Conservation (phyloP, 30 jellyfish, hydroid and myxozoan species). For the Hydra vulgaris region DNA sequence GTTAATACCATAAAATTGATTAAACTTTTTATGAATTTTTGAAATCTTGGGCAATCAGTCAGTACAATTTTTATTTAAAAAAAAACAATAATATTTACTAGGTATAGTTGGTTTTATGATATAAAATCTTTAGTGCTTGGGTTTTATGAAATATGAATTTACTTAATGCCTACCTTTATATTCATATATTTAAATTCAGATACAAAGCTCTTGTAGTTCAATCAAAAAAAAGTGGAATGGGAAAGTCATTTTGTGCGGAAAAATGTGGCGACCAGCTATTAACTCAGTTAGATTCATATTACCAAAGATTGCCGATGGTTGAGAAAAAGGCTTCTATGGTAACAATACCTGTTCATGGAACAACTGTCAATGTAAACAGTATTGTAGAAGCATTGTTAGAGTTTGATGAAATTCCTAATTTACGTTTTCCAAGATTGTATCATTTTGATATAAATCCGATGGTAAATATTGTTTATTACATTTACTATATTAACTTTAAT, state of each 20-base stretch:
- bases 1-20: too few relatives aligned
- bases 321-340: slow-evolving; percentile 10
- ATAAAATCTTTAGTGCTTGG: too few relatives aligned
- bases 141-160: too few relatives aligned
- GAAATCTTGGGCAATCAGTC: too few relatives aligned
- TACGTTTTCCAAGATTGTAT: slow-evolving; percentile 57
- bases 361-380: slow-evolving; percentile 28
- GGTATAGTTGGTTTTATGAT: too few relatives aligned
- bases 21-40: too few relatives aligned
- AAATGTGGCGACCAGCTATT: slow-evolving; percentile 25
- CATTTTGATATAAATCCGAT: slow-evolving; percentile 62
- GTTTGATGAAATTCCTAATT: slow-evolving; percentile 32
- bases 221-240: slow-evolving; percentile 51
- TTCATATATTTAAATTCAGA: too few relatives aligned
- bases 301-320: not conserved
- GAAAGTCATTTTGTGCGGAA: slow-evolving; percentile 35
- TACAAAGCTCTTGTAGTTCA: slow-evolving; percentile 46
- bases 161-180: too few relatives aligned
- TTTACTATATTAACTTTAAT: not conserved
- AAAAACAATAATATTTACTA: too few relatives aligned
- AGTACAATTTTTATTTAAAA: too few relatives aligned
- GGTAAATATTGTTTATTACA: slow-evolving; percentile 10
- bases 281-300: not conserved
- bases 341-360: slow-evolving; percentile 59
- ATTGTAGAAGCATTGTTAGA: slow-evolving; percentile 33